These are phyloP conservation scores for Aradophagus sp. DNA, from an alignment of 1,140 invertebrate species.

Conservation along the genomic window DNA sequence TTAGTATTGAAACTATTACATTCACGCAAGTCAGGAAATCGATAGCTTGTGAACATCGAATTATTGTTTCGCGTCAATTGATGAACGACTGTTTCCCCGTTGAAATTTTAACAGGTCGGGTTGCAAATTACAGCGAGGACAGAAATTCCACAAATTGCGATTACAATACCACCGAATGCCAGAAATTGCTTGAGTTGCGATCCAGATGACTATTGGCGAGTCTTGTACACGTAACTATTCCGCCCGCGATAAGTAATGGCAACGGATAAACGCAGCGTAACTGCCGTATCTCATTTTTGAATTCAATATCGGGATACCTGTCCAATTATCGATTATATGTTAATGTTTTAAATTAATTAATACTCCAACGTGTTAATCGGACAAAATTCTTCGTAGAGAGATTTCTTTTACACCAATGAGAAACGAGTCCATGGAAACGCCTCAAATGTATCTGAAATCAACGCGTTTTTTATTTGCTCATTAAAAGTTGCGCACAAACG, in stretches of 20 bases:
- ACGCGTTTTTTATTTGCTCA: too few relatives aligned
- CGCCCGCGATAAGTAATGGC: conserved; percentile 7
- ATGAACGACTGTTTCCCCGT: conserved; percentile 34
- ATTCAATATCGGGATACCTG: too few relatives aligned
- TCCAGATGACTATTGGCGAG: conserved; percentile 35
- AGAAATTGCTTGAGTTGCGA: conserved; percentile 42
- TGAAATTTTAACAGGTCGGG: conserved; percentile 38
- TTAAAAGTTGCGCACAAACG: too few relatives aligned
- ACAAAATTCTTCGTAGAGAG: too few relatives aligned
- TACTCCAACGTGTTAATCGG: too few relatives aligned
- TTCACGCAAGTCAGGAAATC: conserved; percentile 18
- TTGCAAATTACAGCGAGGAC: conserved; percentile 47
- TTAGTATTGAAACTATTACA: not conserved
- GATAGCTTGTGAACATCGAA: conserved; percentile 30
- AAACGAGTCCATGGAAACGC: too few relatives aligned
- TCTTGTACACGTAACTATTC: conserved; percentile 26
- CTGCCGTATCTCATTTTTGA: too few relatives aligned
- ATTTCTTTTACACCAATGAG: too few relatives aligned
- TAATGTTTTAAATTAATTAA: too few relatives aligned
- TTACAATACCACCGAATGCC: conserved; percentile 49
- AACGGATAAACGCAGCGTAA: too few relatives aligned
- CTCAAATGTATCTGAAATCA: too few relatives aligned
- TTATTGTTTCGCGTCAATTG: conserved; percentile 41
- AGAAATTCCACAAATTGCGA: conserved; percentile 48
- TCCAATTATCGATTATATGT: too few relatives aligned